Evolutionary conservation across 35 echinoderm and acorn worm genomes (phyloP).

Genomic region (Nesometra sesokonis): DNA sequence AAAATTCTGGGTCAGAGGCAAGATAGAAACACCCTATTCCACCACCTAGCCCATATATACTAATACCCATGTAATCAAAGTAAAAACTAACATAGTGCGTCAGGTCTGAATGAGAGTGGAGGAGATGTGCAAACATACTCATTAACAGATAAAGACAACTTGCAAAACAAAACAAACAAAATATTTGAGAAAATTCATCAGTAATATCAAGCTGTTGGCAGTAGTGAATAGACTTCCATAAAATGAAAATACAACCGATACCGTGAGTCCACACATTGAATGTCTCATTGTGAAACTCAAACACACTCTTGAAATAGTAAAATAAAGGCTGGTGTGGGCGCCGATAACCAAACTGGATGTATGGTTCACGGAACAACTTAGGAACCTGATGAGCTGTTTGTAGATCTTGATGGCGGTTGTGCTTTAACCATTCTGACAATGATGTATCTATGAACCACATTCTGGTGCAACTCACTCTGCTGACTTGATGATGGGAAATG

Average conservation of each 20-base stretch:
- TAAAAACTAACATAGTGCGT: slow-evolving; percentile 81
- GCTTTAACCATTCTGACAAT: neutral
- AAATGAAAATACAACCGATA: slow-evolving; percentile 33
- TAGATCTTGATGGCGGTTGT: neutral
- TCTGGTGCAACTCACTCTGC: too few species aligned
- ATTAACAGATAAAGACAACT: slow-evolving; percentile 46
- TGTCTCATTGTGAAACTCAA: slow-evolving; percentile 82
- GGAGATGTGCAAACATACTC: slow-evolving; percentile 66
- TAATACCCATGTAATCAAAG: slow-evolving; percentile 86
- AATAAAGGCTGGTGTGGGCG: slow-evolving; percentile 56
- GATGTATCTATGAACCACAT: neutral
- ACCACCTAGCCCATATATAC: slow-evolving; percentile 41
- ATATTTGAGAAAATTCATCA: slow-evolving; percentile 57
- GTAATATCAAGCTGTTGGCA: slow-evolving; percentile 52
- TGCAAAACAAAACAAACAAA: slow-evolving; percentile 53
- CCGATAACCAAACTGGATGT: slow-evolving; percentile 66
- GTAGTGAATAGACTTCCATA: slow-evolving; percentile 24
- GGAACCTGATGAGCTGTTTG: slow-evolving; percentile 30
- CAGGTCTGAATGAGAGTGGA: slow-evolving; percentile 65
- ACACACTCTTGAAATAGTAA: slow-evolving; percentile 72
- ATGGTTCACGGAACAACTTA: slow-evolving; percentile 45
- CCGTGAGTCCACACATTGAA: slow-evolving; percentile 86
- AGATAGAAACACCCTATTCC: slow-evolving; percentile 56
- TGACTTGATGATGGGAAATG: too few species aligned
- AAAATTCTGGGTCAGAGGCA: slow-evolving; percentile 41